Conservation (phyloP, 1,140 invertebrate species). For the Coenobita brevimanus region DNA sequence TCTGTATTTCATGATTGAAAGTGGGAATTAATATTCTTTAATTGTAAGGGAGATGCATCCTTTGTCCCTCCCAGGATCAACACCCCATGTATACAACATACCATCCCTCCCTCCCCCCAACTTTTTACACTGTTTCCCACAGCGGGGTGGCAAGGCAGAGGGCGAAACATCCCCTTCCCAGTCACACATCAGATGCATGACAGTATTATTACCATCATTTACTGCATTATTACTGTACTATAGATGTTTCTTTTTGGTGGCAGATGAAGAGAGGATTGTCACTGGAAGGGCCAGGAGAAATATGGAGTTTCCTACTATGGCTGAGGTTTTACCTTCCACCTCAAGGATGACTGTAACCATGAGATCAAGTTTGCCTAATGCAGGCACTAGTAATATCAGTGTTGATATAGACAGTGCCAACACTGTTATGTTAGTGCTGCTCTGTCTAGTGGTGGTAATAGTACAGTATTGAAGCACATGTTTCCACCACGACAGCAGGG, state of each 20-base stretch:
- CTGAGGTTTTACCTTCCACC: neutral
- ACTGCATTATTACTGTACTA: no score
- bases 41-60: constrained; percentile 5
- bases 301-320: neutral
- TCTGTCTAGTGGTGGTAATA: neutral
- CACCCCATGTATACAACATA: no score
- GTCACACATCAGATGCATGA: no score
- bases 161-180: no score
- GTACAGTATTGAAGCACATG: constrained; percentile 8
- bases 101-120: neutral
- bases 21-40: neutral
- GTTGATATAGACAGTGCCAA: neutral
- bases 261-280: neutral
- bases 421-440: neutral
- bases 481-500: neutral
- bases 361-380: neutral
- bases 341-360: neutral
- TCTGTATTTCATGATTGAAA: neutral
- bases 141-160: no score
- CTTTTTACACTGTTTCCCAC: neutral
- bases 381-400: neutral
- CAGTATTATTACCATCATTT: no score
- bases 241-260: neutral
- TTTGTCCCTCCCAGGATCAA: neutral
- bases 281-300: neutral